These are phyloP conservation scores for Trachelus troglodyta DNA, from an alignment of 2,888 invertebrate species.

Conservation along the genomic window DNA sequence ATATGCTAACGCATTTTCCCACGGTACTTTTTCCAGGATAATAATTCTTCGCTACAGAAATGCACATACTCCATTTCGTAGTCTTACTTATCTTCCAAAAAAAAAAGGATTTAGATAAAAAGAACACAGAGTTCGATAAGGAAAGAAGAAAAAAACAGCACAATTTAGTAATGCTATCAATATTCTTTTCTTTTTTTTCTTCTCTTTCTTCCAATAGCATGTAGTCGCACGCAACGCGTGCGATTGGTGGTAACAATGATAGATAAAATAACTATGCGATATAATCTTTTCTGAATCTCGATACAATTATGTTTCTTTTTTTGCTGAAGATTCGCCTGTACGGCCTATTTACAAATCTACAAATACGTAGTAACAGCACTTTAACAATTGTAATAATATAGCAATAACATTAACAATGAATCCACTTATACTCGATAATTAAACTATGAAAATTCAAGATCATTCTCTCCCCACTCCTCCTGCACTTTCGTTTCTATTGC, in stretches of 20 bases:
- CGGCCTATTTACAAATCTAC: constrained; percentile 10
- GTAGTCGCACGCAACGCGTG: neutral
- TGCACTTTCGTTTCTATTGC: neutral
- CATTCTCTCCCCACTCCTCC: constrained; percentile 2
- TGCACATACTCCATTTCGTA: neutral
- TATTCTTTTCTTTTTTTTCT: constrained; percentile 20
- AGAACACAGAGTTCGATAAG: neutral
- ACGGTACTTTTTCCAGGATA: neutral
- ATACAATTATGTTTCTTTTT: constrained; percentile 4
- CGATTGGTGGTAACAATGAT: neutral
- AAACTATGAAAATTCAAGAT: constrained; percentile 19
- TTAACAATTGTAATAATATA: constrained; percentile 20
- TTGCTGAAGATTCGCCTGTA: neutral
- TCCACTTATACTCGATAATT: constrained; percentile 20
- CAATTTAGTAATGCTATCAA: constrained; percentile 16
- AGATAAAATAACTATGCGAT: neutral
- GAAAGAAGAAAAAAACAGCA: neutral
- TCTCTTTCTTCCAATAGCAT: constrained; percentile 11
- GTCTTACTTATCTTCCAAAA: constrained; percentile 9
- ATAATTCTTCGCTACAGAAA: neutral
- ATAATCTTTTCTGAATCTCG: neutral
- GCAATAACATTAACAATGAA: constrained; percentile 6
- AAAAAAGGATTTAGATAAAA: constrained; percentile 5
- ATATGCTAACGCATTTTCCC: neutral
- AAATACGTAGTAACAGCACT: constrained; percentile 10